phyloP scores from a whole-genome alignment of 2,888 invertebrate genomes.

The Hydroisotoma schaefferi region DNA sequence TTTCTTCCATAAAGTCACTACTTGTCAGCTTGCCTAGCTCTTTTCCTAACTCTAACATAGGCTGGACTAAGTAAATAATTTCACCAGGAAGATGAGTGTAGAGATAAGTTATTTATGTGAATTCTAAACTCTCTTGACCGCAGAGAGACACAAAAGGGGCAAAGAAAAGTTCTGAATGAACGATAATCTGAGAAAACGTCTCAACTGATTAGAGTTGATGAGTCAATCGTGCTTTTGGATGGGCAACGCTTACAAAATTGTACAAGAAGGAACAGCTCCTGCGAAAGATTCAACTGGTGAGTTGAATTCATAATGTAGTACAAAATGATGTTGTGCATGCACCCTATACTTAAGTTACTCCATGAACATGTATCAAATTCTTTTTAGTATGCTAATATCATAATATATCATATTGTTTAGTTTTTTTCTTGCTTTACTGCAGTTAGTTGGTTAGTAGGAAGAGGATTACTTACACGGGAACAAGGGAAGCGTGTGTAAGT shows the following conservation, averaged over 20 bases:
- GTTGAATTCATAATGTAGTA: background rate
- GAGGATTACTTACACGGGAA: slow-evolving; percentile 9
- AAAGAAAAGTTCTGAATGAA: background rate
- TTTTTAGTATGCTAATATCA: background rate
- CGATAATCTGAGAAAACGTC: slow-evolving; percentile 8
- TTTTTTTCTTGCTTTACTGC: no score
- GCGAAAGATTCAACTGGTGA: background rate
- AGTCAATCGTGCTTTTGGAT: background rate
- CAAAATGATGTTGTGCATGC: background rate
- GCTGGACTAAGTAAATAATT: no score
- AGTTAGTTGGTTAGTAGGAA: no score
- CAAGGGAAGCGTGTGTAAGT: slow-evolving; percentile 9
- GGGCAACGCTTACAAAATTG: background rate
- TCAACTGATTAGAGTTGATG: slow-evolving; percentile 18
- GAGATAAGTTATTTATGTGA: no score
- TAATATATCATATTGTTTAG: no score
- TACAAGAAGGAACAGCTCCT: background rate
- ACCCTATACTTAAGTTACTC: background rate
- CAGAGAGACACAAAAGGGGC: no score
- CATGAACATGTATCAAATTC: background rate
- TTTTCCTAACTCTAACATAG: no score
- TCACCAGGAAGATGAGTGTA: no score
- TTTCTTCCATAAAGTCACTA: no score
- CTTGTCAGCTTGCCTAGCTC: no score
- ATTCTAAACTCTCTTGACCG: no score